These are phyloP conservation scores for Coranthus polyacanthus DNA, from an alignment of 2,797 vertebrate genomes.

Conservation along the genomic window DNA sequence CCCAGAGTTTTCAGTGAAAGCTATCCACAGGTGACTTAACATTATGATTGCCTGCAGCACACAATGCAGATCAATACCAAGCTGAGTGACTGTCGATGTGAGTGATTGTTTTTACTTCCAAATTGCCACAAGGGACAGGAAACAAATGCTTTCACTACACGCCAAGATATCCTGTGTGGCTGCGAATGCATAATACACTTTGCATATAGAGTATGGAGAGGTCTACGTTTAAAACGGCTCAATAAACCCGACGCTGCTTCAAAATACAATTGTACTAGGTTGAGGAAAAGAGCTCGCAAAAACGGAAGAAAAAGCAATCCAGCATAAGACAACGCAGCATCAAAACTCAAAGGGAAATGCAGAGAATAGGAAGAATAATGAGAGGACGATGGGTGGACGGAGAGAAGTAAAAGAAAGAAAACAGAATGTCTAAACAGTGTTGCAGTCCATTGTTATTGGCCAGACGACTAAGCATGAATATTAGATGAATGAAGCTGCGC, in stretches of 20 bases:
- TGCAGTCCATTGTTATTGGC: conserved; percentile 11
- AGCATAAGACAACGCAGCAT: too few species aligned
- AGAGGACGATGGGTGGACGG: too few species aligned
- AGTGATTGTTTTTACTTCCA: conserved; percentile 26
- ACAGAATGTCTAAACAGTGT: conserved; percentile 12
- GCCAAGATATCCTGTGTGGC: neutral
- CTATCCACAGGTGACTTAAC: conserved; percentile 22
- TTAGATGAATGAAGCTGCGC: conserved; percentile 29
- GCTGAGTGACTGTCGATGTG: conserved; percentile 25
- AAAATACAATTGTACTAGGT: too few species aligned
- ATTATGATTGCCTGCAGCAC: conserved; percentile 23
- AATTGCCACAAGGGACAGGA: conserved; percentile 17
- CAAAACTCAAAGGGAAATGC: neutral
- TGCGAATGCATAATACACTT: neutral
- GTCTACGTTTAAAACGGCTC: too few species aligned
- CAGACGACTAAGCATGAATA: conserved; percentile 30
- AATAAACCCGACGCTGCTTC: too few species aligned
- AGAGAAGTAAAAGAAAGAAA: neutral
- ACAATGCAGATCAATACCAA: conserved; percentile 37
- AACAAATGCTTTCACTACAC: conserved; percentile 14
- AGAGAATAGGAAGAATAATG: neutral
- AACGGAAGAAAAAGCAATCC: too few species aligned
- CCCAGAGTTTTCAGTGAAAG: conserved; percentile 9
- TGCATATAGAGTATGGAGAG: neutral
- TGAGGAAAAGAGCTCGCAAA: too few species aligned